Evolutionary conservation across 2,888 invertebrate species (phyloP).

Genomic region (Tortricodes alternella): DNA sequence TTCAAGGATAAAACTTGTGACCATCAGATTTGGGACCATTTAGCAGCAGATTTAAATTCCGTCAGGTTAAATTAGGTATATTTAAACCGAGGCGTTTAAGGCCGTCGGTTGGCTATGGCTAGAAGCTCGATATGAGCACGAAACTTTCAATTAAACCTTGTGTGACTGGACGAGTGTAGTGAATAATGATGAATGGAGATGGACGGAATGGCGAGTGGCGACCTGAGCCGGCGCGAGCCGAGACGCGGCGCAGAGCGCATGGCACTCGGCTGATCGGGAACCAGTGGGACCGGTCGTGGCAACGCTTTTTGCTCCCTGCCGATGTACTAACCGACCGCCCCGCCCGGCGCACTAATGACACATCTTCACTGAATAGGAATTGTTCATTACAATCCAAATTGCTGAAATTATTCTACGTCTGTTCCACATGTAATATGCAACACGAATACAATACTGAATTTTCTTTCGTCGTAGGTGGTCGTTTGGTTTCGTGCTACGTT

Average conservation of each 20-base stretch:
- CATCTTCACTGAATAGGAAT: constrained; percentile 43
- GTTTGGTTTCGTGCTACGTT: not conserved
- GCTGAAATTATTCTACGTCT: constrained; percentile 33
- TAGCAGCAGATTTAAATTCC: too few species aligned
- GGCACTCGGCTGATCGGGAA: constrained; percentile 45
- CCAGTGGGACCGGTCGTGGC: constrained; percentile 67
- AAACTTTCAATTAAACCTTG: constrained; percentile 28
- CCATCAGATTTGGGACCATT: too few species aligned
- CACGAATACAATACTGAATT: constrained; percentile 3
- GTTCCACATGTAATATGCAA: constrained; percentile 6
- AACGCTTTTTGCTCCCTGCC: constrained; percentile 58
- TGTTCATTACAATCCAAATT: constrained; percentile 37
- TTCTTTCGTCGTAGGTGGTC: constrained; percentile 5
- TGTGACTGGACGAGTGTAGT: constrained; percentile 5
- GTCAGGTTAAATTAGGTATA: too few species aligned
- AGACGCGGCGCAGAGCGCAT: constrained; percentile 35
- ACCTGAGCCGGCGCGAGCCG: constrained; percentile 36
- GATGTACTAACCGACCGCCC: constrained; percentile 35
- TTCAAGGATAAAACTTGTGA: too few species aligned
- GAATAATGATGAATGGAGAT: constrained; percentile 49
- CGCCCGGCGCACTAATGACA: constrained; percentile 43
- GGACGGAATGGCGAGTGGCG: constrained; percentile 42
- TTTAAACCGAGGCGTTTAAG: too few species aligned
- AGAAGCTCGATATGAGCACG: constrained; percentile 4
- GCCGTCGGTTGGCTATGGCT: too few species aligned